These are phyloP conservation scores for Micronisus gabar DNA, from an alignment of 2,113 vertebrate genomes.

Conservation along the genomic window DNA sequence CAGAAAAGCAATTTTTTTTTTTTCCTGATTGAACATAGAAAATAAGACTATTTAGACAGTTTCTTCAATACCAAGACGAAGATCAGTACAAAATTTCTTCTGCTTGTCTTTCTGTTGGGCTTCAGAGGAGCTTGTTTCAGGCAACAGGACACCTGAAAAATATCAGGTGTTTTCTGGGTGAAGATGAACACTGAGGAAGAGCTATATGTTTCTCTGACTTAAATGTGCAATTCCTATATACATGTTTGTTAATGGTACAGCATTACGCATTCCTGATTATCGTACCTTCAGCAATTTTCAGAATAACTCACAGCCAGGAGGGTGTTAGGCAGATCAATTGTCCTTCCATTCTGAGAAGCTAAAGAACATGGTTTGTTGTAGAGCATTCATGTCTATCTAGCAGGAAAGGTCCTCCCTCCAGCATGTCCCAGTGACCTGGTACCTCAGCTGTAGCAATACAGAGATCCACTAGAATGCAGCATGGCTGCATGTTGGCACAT, in stretches of 20 bases:
- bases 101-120: not conserved
- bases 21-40: not conserved
- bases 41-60: not conserved
- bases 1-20: not conserved
- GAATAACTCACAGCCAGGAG: not conserved
- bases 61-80: not conserved
- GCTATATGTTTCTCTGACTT: not conserved
- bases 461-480: not conserved
- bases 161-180: not conserved
- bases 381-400: not conserved
- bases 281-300: not conserved
- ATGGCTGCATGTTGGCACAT: fast-evolving
- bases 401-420: not conserved
- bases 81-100: not conserved
- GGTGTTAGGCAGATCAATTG: fast-evolving
- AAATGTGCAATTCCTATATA: not conserved
- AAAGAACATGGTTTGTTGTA: not conserved
- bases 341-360: not conserved
- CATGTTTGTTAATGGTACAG: not conserved
- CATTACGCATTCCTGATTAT: not conserved
- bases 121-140: not conserved
- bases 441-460: not conserved
- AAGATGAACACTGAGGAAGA: not conserved
- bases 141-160: not conserved
- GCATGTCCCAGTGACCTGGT: not conserved